Evolutionary conservation across 2,113 vertebrate species (phyloP).

Genomic region (Chaetodon auriga): DNA sequence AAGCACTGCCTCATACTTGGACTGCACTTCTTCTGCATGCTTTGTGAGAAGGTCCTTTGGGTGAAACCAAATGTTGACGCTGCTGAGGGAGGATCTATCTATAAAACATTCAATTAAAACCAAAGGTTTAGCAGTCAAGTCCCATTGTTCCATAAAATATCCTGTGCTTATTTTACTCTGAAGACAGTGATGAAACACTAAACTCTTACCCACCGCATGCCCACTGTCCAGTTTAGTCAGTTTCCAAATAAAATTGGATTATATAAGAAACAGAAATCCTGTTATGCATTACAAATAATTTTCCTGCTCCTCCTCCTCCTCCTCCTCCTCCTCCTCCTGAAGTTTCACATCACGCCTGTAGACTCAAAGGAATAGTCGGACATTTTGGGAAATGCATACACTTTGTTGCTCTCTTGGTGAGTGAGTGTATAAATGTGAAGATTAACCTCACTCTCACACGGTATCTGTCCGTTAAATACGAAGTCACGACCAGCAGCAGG

Average conservation of each 20-base stretch:
- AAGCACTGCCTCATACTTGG: conserved; percentile 34
- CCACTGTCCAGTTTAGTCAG: conserved; percentile 7
- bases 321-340: background rate
- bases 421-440: background rate
- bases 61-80: conserved; percentile 31
- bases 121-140: background rate
- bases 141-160: conserved; percentile 12
- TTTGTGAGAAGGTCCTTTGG: conserved; percentile 27
- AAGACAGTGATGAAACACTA: conserved; percentile 27
- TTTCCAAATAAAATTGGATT: conserved; percentile 37
- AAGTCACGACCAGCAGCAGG: background rate
- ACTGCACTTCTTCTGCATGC: conserved; percentile 15
- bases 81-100: conserved; percentile 30
- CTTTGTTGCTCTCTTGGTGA: background rate
- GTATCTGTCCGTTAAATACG: background rate
- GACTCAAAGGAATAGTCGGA: background rate
- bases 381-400: background rate
- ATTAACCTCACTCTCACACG: background rate
- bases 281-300: background rate
- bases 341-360: background rate
- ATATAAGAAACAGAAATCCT: conserved; percentile 45
- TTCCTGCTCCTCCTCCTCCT: background rate
- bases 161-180: conserved; percentile 17
- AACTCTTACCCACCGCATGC: conserved; percentile 25
- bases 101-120: conserved; percentile 39